These are phyloP conservation scores for Thinocorus orbignyianus DNA, from an alignment of 2,113 vertebrate genomes.

Conservation along the genomic window DNA sequence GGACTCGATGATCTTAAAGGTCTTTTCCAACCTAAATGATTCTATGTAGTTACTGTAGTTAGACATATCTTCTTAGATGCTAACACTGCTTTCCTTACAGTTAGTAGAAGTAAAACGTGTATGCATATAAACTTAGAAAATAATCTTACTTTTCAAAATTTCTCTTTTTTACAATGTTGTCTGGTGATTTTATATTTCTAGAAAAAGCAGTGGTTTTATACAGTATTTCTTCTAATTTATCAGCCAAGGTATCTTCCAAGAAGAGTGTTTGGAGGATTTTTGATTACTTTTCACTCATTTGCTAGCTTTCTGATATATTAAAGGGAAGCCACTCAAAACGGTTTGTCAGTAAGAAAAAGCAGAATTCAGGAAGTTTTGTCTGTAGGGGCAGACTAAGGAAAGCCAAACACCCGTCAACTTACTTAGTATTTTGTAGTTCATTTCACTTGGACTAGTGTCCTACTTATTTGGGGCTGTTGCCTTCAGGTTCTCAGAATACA, in stretches of 20 bases:
- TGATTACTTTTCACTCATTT: background rate
- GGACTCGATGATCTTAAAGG: background rate
- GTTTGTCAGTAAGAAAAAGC: background rate
- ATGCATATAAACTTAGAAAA: background rate
- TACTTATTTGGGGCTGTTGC: background rate
- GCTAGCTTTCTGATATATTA: background rate
- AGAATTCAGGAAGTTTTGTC: background rate
- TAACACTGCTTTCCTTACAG: background rate
- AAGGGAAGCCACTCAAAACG: background rate
- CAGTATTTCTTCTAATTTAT: background rate
- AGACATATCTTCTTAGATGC: background rate
- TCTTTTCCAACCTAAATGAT: background rate
- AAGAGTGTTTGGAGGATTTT: background rate
- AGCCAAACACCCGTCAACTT: background rate
- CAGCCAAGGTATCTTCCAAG: background rate
- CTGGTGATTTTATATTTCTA: fast-evolving
- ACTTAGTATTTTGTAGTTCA: background rate
- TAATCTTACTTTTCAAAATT: background rate
- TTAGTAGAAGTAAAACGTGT: background rate
- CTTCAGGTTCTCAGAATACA: background rate
- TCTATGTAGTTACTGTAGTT: background rate
- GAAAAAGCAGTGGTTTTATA: fast-evolving
- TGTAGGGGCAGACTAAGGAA: background rate
- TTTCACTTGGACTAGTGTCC: background rate
- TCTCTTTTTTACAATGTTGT: background rate